Conservation (phyloP, 30 jellyfish, hydroid and myxozoan species). For the Cassiopea xamachana region DNA sequence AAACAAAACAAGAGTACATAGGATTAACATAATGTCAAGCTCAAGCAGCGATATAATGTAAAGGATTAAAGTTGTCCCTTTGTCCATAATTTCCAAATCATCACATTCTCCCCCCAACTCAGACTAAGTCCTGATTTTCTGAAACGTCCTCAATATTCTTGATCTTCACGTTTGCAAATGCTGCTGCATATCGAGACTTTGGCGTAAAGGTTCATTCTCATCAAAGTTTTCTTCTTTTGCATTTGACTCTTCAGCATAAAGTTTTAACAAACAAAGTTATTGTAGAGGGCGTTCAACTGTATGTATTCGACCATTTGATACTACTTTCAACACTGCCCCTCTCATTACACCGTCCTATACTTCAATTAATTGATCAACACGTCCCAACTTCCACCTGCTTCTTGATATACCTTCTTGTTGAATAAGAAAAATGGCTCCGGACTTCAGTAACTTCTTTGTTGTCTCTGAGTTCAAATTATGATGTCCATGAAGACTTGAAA, state of each 20-base stretch:
- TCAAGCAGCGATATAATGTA: no score
- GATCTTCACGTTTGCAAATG: not conserved
- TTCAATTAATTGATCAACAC: not conserved
- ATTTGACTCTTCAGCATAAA: slow-evolving; percentile 5
- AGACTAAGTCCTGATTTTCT: slow-evolving; percentile 6
- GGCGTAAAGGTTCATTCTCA: not conserved
- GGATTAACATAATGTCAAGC: no score
- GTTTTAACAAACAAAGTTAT: not conserved
- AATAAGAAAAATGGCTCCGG: slow-evolving; percentile 6
- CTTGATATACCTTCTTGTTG: slow-evolving; percentile 9
- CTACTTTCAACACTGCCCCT: slow-evolving; percentile 4
- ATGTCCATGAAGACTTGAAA: slow-evolving; percentile 19
- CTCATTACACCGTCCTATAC: not conserved
- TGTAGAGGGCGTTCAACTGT: slow-evolving; percentile 7
- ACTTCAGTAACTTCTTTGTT: not conserved
- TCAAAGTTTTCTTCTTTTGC: not conserved
- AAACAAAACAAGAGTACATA: no score
- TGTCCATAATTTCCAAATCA: no score
- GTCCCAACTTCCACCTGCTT: slow-evolving; percentile 27
- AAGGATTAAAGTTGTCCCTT: no score
- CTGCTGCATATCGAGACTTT: not conserved
- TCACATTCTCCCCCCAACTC: not conserved
- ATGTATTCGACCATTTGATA: not conserved
- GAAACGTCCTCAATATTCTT: not conserved
- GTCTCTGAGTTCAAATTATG: slow-evolving; percentile 4